Base-by-base conservation (phyloP, 2,113 vertebrate genomes). In the Microcebus murinus region DNA sequence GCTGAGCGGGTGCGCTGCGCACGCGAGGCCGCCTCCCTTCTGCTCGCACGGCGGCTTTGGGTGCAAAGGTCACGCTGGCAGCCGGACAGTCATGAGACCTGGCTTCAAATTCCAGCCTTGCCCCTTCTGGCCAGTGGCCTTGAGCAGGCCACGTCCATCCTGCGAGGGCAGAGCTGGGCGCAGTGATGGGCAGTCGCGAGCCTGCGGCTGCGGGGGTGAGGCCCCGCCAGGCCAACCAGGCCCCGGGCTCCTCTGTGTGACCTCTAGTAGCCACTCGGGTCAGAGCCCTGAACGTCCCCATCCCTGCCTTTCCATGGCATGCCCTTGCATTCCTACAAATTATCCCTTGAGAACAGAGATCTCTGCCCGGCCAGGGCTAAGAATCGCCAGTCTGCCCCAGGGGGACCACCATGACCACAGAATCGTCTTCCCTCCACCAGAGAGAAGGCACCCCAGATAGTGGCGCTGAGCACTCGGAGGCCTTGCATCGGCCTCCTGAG, bases 1-100 rank as follows among this genome's bases (percentile, higher is more conserved):
- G 0, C 0, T 3, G 5, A 2, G 23, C 0, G 14, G n/a, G 48
- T 11, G 0, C 5, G 68, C 48, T 1, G 0, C 0, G 39, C 7
- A 20, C 0, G 6, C 25, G 1, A 42, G 15, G 29, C 42, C 4
- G 52, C 77, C 6, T 67, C 31, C 6, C 1, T 27, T 18, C 8
- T 21, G 71, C 73, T 5, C 0, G 2, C 57, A n/a, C 50, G 0
- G 10, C 0, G 0, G 5, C 1, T 8, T 13, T 3, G 4, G 82
- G 74, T 23, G 1, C 80, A 3, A 1, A 29, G n/a, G 31, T 20
- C 55, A 0, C 0, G 0, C 0, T 17, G 1, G 1, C 15, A 5
- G 57, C 17, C 0, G 0, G 50, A 36, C 1, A 20, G 8, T 4
- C 36, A 1, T 0, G 15, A 52, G 15, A 8, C 18, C 42, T 2